Base-by-base conservation (phyloP, 2,113 vertebrate species). In the Leucosticte australis region DNA sequence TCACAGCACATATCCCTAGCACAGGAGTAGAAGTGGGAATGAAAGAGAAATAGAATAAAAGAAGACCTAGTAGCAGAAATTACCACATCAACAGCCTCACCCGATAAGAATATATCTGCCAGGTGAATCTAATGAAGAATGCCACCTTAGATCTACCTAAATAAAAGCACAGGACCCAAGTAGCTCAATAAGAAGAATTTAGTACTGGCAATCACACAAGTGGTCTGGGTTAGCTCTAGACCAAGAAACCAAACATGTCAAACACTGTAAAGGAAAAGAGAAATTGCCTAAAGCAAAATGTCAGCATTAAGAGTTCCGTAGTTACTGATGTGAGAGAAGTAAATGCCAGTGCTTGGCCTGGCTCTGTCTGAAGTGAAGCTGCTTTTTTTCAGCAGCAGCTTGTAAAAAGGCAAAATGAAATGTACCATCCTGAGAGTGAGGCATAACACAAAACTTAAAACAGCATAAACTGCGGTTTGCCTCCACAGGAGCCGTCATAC, bases 201-300 rank as follows among this genome's bases (percentile, higher is more conserved):
- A 1, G 30, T 47, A 62, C 22, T 41, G 65, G 64, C 35, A 87
- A 78, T 59, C 76, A 75, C 52, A 63, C 59, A 91, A 89, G 83
- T 44, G 73, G 80, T 53, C 65, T 78, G 69, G 44, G 52, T 47
- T 90, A 86, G 46, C n/a, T 89, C 60, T 74, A 81, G 44, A 68
- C 56, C 52, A 92, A 87, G 68, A 46, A 83, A 90, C 79, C 57
- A 96, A 93, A 88, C 60, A 78, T 50, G 57, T 85, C 85, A 80
- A 88, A 83, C 8, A 41, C 24, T 44, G 76, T 70, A 88, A 92
- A 86, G 71, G 37, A 92, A 90, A 86, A 94, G 39, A 24, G 28
- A 84, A 91, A 84, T 52, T 67, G 83, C 95, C 89, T 89, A 67
- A 83, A 84, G 95, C 80, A 92, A 71, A 52, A 89, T 63, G 92